phyloP scores from a whole-genome alignment of 1,140 invertebrate species.

The Drosophila parvula region DNA sequence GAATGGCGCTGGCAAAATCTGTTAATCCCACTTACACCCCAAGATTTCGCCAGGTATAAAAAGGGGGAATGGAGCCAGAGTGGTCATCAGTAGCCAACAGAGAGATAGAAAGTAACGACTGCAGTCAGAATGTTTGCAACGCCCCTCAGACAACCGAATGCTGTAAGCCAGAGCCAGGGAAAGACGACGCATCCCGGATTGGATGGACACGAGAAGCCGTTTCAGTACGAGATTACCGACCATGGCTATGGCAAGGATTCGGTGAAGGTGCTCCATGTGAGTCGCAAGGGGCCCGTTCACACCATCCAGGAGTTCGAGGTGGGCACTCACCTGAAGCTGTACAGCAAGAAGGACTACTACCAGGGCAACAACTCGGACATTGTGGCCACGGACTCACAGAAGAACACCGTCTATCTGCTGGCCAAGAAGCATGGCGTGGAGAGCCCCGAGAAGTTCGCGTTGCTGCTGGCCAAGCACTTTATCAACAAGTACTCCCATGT shows the following conservation, averaged over 20 bases:
- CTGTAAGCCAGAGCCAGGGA: neutral
- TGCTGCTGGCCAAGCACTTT: conserved; percentile 89
- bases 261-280: conserved; percentile 89
- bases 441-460: conserved; percentile 89
- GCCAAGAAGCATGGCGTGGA: conserved; percentile 91
- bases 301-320: conserved; percentile 90
- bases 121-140: conserved; percentile 47
- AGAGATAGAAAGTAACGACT: conserved; percentile 1
- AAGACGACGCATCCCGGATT: neutral
- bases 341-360: conserved; percentile 87
- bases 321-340: conserved; percentile 88
- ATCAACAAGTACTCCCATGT: conserved; percentile 89
- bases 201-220: conserved; percentile 30
- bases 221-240: conserved; percentile 86
- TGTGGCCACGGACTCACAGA: conserved; percentile 92
- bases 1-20: conserved; percentile 4
- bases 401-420: conserved; percentile 92
- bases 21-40: neutral
- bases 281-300: conserved; percentile 87
- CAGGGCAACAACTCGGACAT: conserved; percentile 88
- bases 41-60: conserved; percentile 16
- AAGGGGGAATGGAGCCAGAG: neutral
- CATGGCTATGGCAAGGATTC: conserved; percentile 90
- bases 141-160: conserved; percentile 36
- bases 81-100: conserved; percentile 19